A percentile compares a stretch with the other conserved stretches of the same genome.
These are phyloP conservation scores for Scylla paramamosain DNA, from an alignment of 1,140 invertebrate species.

Conservation along the genomic window DNA sequence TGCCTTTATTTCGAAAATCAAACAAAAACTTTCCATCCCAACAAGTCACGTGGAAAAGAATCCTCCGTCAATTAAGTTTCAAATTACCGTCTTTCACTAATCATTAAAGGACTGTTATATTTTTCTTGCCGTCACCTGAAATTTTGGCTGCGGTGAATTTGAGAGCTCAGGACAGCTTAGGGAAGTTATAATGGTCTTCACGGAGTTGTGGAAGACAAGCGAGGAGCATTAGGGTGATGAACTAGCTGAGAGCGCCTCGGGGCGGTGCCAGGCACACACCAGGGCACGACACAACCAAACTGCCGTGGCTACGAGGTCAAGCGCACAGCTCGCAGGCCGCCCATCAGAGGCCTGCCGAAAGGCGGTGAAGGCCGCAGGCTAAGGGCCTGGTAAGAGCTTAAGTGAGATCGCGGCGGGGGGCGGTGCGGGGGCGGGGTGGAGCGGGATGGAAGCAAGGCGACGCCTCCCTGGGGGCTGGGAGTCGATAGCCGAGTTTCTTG, in stretches of 20 bases:
- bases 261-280: neutral
- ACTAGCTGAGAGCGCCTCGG: neutral
- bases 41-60: too few species aligned
- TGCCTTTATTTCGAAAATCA: too few species aligned
- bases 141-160: neutral
- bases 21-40: too few species aligned
- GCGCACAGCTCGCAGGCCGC: neutral
- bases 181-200: neutral
- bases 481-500: neutral
- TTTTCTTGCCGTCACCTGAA: neutral
- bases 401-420: neutral
- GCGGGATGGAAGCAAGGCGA: neutral
- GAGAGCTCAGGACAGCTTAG: neutral
- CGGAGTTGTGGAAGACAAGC: neutral
- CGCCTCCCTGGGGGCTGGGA: neutral
- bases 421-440: neutral
- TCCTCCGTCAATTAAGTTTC: too few species aligned
- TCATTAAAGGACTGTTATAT: neutral
- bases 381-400: neutral
- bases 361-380: neutral
- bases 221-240: neutral
- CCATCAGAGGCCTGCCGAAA: neutral
- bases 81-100: too few species aligned
- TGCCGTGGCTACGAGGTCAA: too few species aligned
- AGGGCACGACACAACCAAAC: neutral